Percentiles rank a stretch among this genome's conserved stretches.
Evolutionary conservation across 2,113 vertebrate species (phyloP).

Genomic region (Onychostruthus taczanowskii): DNA sequence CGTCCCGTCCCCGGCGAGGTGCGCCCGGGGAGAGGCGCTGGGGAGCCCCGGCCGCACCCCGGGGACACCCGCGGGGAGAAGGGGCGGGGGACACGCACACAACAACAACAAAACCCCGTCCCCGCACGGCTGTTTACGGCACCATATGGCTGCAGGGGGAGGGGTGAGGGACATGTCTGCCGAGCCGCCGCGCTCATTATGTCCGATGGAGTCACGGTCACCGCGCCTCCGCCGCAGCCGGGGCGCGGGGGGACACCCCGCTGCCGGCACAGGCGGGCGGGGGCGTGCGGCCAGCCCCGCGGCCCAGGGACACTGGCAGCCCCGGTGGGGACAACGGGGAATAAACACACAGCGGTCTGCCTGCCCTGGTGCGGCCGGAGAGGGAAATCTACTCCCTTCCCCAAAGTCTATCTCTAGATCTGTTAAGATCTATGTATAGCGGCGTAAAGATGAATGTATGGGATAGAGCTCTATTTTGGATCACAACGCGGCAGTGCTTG

Average conservation of each 20-base stretch:
- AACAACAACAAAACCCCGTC: background rate
- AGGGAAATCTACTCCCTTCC: background rate
- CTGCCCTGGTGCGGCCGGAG: background rate
- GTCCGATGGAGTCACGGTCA: conserved; percentile 16
- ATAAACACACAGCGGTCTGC: background rate
- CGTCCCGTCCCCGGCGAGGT: background rate
- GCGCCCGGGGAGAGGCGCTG: background rate
- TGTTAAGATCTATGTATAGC: background rate
- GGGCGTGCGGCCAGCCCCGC: background rate
- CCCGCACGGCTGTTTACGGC: conserved; percentile 25
- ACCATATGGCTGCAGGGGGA: conserved; percentile 57
- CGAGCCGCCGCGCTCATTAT: conserved; percentile 36
- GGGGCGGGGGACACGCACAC: background rate
- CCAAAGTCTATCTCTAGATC: background rate
- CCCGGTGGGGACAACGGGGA: background rate
- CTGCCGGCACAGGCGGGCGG: background rate
- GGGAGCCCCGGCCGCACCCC: background rate
- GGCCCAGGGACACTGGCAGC: no score
- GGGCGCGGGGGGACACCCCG: background rate
- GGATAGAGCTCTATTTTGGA: background rate
- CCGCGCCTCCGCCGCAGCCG: background rate
- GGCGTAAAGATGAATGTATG: background rate
- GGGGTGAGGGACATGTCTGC: conserved; percentile 17
- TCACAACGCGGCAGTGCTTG: background rate
- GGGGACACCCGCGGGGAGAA: background rate